Percentiles rank a stretch among this genome's conserved stretches.
These are phyloP conservation scores for Perca schrenkii DNA, from an alignment of 2,113 vertebrate genomes.

Conservation along the genomic window DNA sequence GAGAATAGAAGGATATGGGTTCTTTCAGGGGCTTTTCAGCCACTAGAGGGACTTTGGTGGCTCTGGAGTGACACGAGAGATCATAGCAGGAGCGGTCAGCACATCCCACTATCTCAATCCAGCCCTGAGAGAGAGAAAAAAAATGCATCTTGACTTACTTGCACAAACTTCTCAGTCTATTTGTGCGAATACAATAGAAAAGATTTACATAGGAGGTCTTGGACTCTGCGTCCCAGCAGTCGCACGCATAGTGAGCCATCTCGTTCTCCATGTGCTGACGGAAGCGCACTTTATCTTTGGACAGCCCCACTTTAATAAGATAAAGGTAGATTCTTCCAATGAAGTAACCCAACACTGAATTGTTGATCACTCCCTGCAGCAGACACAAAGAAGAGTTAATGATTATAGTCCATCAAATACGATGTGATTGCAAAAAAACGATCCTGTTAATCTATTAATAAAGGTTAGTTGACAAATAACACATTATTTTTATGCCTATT, in stretches of 20 bases:
- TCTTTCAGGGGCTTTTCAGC: slow-evolving; percentile 95
- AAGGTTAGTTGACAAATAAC: neutral
- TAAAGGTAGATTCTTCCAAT: slow-evolving; percentile 96
- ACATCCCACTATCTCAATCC: slow-evolving; percentile 96
- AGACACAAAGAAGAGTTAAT: neutral
- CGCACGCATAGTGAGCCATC: slow-evolving; percentile 97
- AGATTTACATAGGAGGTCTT: slow-evolving; percentile 92
- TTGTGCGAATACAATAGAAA: neutral
- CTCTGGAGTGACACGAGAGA: slow-evolving; percentile 91
- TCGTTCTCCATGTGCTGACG: slow-evolving; percentile 98
- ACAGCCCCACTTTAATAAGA: slow-evolving; percentile 90
- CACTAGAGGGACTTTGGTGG: slow-evolving; percentile 92
- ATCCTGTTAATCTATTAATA: neutral
- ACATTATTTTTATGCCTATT: neutral
- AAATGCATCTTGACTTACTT: neutral
- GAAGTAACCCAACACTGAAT: slow-evolving; percentile 95
- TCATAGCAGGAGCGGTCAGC: slow-evolving; percentile 95
- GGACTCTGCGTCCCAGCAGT: slow-evolving; percentile 97
- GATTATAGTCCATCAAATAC: neutral
- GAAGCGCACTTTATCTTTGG: slow-evolving; percentile 92
- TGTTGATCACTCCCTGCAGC: slow-evolving; percentile 92
- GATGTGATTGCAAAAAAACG: neutral
- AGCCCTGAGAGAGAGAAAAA: slow-evolving; percentile 83
- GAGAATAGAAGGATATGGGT: slow-evolving; percentile 90
- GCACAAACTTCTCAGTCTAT: neutral